Base-by-base conservation (phyloP, 2,113 vertebrate species). In the Chrysochloris asiatica region DNA sequence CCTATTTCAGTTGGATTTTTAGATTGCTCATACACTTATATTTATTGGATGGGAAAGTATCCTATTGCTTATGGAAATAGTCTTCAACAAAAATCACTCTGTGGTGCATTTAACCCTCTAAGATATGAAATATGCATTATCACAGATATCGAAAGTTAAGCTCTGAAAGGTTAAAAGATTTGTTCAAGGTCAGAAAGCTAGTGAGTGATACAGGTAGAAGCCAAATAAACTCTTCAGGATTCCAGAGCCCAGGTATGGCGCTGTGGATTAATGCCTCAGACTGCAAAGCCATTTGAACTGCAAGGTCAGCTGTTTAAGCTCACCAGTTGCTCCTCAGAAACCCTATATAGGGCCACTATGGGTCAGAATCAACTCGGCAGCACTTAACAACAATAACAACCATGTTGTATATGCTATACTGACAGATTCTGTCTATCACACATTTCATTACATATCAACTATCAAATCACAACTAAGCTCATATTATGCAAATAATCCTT, bases 401-500 rank as follows among this genome's bases (percentile, higher is more conserved):
- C 8, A 67, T 81, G 14, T 69, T 81, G 3, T 85, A 12, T 65
- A 85, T 69, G 24, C 21, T 86, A 48, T 19, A 65, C 1, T 45
- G 72, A 85, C 26, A 78, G 45, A 88, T 63, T 88, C 33, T 59
- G 6, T 1, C 17, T 19, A 82, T 72, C 28, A 54, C 5, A 19
- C 2, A 82, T 86, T 82, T 45, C 61, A 76, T 10, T 4, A 89
- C 22, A 93, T 14, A 38, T 85, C 48, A 77, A 80, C 22, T n/a
- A 52, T 43, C 75, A 89, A 83, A 69, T 86, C 21, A 50, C 61
- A 89, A 71, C 24, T 65, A 77, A 81, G 4, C 8, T 75, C 11
- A 52, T 82, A 85, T 4, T 33, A 48, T 56, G 4, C 41, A 94
- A 94, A 95, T 28, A 72, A 33, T 5, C 67, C 3, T 36, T 95